Conservation (phyloP, 2,888 invertebrate genomes). For the Standfussiana lucernea region DNA sequence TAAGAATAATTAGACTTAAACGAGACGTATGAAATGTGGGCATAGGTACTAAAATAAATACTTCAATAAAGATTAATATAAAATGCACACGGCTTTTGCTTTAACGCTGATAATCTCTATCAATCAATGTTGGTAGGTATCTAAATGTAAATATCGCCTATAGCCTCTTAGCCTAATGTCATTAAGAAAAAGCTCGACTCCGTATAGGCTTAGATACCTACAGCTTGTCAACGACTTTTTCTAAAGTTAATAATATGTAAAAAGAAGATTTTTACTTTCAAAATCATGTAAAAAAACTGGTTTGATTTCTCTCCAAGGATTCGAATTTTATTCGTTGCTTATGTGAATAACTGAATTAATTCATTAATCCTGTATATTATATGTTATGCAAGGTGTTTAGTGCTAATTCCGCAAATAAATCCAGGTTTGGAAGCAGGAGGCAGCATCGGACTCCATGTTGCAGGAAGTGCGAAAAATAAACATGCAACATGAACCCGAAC, state of each 20-base stretch:
- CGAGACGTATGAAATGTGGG: not conserved
- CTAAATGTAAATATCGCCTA: not conserved
- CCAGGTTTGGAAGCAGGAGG: not conserved
- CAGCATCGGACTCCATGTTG: not conserved
- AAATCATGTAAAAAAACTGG: conserved; percentile 32
- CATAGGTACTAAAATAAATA: not conserved
- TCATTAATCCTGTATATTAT: not conserved
- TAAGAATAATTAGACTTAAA: not conserved
- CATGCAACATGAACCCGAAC: not conserved
- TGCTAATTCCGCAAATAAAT: not conserved
- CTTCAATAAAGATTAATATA: not conserved
- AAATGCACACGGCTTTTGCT: not conserved
- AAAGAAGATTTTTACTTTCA: conserved; percentile 46
- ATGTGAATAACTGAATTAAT: not conserved
- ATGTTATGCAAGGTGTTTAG: not conserved
- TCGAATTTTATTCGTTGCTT: conserved; percentile 8
- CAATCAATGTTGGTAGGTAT: conserved; percentile 1
- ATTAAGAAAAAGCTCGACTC: not conserved
- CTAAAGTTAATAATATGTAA: conserved; percentile 46
- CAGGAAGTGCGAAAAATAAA: not conserved
- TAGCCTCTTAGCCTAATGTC: not conserved
- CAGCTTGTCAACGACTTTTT: not conserved
- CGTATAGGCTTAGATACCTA: conserved; percentile 1
- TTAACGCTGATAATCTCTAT: not conserved
- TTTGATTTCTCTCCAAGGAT: conserved; percentile 38